Percentiles rank a stretch among this genome's conserved stretches.
phyloP scores from a whole-genome alignment of 1,140 invertebrate species.

The Agrilus planipennis region DNA sequence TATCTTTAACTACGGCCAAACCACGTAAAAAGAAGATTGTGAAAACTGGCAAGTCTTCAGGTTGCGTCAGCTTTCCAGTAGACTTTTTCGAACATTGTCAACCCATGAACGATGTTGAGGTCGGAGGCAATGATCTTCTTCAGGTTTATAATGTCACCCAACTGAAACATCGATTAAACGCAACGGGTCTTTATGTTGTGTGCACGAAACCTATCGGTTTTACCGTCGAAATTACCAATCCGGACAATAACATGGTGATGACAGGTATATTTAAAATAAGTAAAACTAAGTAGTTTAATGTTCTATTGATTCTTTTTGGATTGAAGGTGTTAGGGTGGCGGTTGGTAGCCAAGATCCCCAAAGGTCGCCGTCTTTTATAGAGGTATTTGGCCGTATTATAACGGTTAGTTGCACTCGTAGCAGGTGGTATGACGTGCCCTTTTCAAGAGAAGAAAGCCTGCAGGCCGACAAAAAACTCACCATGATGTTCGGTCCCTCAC shows the following conservation, averaged over 20 bases:
- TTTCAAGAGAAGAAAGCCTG: slow-evolving; percentile 88
- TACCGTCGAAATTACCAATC: slow-evolving; percentile 77
- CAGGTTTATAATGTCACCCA: slow-evolving; percentile 94
- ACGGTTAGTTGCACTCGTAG: slow-evolving; percentile 61
- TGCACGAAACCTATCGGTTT: slow-evolving; percentile 83
- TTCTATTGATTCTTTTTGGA: no score
- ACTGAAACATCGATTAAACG: slow-evolving; percentile 85
- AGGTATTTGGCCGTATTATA: slow-evolving; percentile 75
- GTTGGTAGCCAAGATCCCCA: slow-evolving; percentile 79
- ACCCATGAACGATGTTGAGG: slow-evolving; percentile 84
- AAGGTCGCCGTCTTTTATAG: slow-evolving; percentile 71
- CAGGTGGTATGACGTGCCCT: slow-evolving; percentile 91
- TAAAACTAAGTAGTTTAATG: no score
- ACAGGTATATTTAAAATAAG: slow-evolving; percentile 31
- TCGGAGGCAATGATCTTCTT: slow-evolving; percentile 87
- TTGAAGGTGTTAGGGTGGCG: slow-evolving; percentile 62
- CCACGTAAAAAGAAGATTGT: slow-evolving; percentile 44
- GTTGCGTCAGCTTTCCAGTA: slow-evolving; percentile 63
- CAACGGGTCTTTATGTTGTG: slow-evolving; percentile 79
- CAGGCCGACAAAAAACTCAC: slow-evolving; percentile 85
- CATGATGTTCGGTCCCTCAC: slow-evolving; percentile 82
- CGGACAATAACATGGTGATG: slow-evolving; percentile 78
- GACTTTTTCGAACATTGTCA: slow-evolving; percentile 96
- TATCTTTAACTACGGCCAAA: slow-evolving; percentile 35
- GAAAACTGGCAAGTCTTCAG: slow-evolving; percentile 41